Percentiles rank a stretch among this genome's conserved stretches.
Conservation (phyloP, 2,113 vertebrate species). For the Eretmochelys imbricata region DNA sequence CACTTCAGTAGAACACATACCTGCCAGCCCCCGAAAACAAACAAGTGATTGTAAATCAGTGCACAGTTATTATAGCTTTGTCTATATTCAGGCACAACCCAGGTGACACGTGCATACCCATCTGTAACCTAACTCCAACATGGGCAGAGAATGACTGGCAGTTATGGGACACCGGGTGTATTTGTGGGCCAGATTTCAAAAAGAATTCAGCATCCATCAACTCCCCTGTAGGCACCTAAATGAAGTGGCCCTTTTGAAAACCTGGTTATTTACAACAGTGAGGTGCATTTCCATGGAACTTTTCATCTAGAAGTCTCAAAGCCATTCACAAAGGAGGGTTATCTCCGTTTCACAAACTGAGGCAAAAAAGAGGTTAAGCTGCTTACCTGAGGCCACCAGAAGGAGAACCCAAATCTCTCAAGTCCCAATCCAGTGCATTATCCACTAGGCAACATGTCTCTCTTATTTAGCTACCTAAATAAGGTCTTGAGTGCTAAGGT, state of each 20-base stretch:
- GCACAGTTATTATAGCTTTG: no score
- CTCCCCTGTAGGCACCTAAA: not conserved
- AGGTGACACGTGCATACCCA: not conserved
- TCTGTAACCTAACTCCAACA: not conserved
- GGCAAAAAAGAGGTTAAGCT: not conserved
- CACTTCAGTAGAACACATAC: no score
- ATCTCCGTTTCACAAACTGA: not conserved
- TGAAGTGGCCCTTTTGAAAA: not conserved
- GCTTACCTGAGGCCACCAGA: not conserved
- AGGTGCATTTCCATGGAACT: not conserved
- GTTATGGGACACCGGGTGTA: not conserved
- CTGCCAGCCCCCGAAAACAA: no score
- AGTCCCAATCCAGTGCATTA: not conserved
- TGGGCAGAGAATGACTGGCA: not conserved
- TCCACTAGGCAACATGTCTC: not conserved
- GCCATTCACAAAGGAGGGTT: not conserved
- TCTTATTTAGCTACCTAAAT: not conserved
- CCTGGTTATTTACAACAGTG: not conserved
- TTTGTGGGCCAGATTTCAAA: not conserved
- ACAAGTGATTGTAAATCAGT: no score
- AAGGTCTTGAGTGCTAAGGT: not conserved
- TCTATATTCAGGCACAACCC: no score
- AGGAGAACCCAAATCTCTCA: not conserved
- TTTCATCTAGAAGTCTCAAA: not conserved
- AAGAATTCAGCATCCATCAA: rapidly evolving